phyloP scores from a whole-genome alignment of 2,888 invertebrate species.

The Torymus tubicola region DNA sequence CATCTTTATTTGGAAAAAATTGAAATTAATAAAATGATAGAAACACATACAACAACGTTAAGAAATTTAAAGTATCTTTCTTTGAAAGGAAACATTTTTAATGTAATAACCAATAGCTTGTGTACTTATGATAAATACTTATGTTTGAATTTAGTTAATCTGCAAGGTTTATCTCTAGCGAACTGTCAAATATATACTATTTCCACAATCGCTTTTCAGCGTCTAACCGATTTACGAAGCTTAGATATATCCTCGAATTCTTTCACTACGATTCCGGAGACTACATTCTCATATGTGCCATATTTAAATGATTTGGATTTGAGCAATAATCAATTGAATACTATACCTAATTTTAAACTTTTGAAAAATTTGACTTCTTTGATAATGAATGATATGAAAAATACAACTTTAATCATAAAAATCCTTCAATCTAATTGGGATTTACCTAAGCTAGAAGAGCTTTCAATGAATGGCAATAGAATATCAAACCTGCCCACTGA shows the following conservation, averaged over 20 bases:
- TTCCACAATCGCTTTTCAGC: too few species aligned
- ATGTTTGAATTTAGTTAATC: background rate
- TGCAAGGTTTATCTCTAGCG: background rate
- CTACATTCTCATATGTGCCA: background rate
- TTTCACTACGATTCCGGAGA: background rate
- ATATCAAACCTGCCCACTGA: background rate
- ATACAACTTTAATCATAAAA: background rate
- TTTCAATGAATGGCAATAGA: conserved; percentile 3
- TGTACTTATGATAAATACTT: background rate
- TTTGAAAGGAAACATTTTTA: conserved; percentile 9
- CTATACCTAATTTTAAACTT: background rate
- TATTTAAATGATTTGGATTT: background rate
- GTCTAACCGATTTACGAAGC: background rate
- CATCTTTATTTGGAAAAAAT: conserved; percentile 9
- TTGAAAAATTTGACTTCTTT: background rate
- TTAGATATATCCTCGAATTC: background rate
- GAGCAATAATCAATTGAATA: background rate
- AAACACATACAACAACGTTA: background rate
- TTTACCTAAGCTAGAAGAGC: background rate
- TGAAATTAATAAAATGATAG: background rate
- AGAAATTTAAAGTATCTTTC: background rate
- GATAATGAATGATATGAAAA: background rate
- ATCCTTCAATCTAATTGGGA: background rate
- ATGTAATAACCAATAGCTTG: background rate
- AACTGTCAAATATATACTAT: background rate